Evolutionary conservation across 2,797 vertebrate species (phyloP).

Genomic region (Gymnocypris eckloni): DNA sequence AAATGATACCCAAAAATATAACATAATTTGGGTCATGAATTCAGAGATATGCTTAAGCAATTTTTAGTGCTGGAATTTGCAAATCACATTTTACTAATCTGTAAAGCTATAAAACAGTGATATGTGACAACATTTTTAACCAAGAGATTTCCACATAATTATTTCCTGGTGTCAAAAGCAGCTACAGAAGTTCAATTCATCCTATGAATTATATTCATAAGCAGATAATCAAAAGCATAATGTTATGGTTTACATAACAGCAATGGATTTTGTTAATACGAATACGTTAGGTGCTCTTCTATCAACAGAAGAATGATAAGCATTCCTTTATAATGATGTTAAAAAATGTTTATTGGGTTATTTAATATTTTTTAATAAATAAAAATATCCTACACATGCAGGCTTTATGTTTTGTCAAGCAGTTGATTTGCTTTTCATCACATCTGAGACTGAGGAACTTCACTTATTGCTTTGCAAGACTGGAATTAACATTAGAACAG

Average conservation of each 20-base stretch:
- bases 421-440: background rate
- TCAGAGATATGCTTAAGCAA: no score
- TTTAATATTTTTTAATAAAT: background rate
- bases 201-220: background rate
- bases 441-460: background rate
- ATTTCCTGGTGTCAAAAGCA: background rate
- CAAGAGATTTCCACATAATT: background rate
- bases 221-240: background rate
- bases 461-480: background rate
- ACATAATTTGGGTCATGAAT: no score
- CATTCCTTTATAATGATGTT: background rate
- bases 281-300: background rate
- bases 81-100: background rate
- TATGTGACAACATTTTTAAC: background rate
- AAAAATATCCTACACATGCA: background rate
- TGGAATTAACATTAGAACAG: constrained; percentile 12
- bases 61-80: no score
- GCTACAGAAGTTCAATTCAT: background rate
- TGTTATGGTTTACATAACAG: background rate
- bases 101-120: constrained; percentile 8
- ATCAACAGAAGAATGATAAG: background rate
- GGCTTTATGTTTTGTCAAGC: background rate
- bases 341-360: background rate
- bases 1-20: no score
- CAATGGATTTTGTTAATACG: background rate